A percentile compares a stretch with the other conserved stretches of the same genome.
These are phyloP conservation scores for Callaeas wilsoni DNA, from an alignment of 2,113 vertebrate species.

Conservation along the genomic window DNA sequence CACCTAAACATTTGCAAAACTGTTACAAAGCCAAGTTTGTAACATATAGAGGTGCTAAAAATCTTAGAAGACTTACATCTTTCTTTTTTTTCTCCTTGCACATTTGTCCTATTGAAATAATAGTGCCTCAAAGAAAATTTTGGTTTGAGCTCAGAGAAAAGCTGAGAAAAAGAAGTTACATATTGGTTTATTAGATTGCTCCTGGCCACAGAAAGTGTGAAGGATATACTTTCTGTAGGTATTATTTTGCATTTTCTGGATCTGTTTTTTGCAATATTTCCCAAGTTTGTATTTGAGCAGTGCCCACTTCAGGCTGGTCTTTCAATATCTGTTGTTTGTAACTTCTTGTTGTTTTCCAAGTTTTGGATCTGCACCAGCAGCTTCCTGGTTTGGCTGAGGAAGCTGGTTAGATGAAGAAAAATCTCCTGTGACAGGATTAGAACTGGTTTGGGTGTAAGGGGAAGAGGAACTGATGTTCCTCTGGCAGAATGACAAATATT, in stretches of 20 bases:
- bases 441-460: not conserved
- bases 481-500: not conserved
- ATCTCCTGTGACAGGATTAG: not conserved
- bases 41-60: not conserved
- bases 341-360: not conserved
- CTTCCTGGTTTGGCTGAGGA: not conserved
- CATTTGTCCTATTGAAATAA: not conserved
- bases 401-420: not conserved
- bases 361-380: not conserved
- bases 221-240: not conserved
- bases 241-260: not conserved
- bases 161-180: not conserved
- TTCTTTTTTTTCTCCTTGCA: not conserved
- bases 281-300: not conserved
- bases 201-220: not conserved
- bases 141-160: not conserved
- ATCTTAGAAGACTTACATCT: rapidly evolving
- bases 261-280: not conserved
- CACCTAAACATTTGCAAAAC: not conserved
- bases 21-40: not conserved
- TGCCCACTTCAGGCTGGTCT: no score
- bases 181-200: not conserved
- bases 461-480: not conserved
- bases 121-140: not conserved
- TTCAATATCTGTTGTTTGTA: not conserved